A percentile compares a stretch with the other conserved stretches of the same genome.
phyloP scores from a whole-genome alignment of 1,140 invertebrate genomes.

The Euborellia annulipes region DNA sequence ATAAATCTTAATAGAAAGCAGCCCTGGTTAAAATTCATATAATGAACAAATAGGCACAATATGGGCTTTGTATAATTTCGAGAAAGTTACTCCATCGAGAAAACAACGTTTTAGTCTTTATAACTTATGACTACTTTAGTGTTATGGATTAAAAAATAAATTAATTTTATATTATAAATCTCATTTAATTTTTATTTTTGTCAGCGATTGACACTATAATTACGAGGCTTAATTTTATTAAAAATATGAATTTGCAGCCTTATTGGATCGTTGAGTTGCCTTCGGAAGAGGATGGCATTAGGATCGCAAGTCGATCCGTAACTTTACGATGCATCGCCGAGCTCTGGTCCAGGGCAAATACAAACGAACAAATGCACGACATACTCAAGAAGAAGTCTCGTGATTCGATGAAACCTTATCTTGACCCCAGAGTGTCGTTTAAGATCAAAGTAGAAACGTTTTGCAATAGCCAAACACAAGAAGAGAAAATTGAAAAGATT shows the following conservation, averaged over 20 bases:
- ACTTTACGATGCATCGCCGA: conserved; percentile 61
- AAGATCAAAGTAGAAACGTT: conserved; percentile 78
- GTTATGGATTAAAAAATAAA: no score
- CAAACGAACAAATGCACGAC: conserved; percentile 39
- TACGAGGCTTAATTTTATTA: conserved; percentile 11
- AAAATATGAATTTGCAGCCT: conserved; percentile 33
- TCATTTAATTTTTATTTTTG: conserved; percentile 1
- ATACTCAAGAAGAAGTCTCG: conserved; percentile 39
- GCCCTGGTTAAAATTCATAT: no score
- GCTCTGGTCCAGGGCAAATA: conserved; percentile 50
- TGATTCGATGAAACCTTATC: conserved; percentile 34
- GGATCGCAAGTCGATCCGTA: conserved; percentile 59
- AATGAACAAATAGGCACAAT: no score
- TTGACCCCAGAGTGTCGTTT: conserved; percentile 41
- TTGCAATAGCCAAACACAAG: conserved; percentile 62
- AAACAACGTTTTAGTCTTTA: no score
- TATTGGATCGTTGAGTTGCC: conserved; percentile 63
- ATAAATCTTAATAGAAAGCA: no score
- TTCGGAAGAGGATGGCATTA: conserved; percentile 37
- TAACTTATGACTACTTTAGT: no score
- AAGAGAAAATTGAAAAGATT: conserved; percentile 69
- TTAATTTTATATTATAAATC: not conserved
- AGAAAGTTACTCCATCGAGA: no score
- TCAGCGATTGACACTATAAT: conserved; percentile 6
- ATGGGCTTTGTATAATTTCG: no score